phyloP scores from a whole-genome alignment of 1,140 invertebrate genomes.

The Eciton burchellii region DNA sequence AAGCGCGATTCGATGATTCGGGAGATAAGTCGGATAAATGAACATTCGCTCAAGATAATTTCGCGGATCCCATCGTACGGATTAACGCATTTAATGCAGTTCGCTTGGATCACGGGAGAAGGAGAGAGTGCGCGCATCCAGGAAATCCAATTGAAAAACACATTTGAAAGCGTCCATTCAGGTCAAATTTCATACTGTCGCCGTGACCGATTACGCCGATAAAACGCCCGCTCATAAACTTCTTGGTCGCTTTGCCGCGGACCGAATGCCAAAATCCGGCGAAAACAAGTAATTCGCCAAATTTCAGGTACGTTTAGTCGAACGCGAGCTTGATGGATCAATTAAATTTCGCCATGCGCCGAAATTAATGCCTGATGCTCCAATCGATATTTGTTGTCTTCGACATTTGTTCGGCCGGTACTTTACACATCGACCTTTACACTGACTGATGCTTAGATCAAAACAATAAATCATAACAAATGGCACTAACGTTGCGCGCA shows the following conservation, averaged over 20 bases:
- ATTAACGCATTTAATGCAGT: slow-evolving; percentile 17
- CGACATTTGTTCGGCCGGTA: too few species aligned
- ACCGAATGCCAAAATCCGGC: slow-evolving; percentile 24
- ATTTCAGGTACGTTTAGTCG: slow-evolving; percentile 21
- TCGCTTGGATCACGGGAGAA: not conserved
- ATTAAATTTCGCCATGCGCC: not conserved
- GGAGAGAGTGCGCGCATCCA: not conserved
- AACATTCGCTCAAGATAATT: too few species aligned
- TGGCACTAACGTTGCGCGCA: too few species aligned
- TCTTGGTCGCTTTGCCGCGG: not conserved
- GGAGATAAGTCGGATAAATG: too few species aligned
- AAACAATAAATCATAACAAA: slow-evolving; percentile 11
- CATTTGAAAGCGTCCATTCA: slow-evolving; percentile 11
- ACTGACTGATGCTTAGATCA: not conserved
- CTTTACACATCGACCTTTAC: too few species aligned
- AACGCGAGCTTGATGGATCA: not conserved
- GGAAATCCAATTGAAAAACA: slow-evolving; percentile 21
- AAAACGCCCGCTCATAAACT: slow-evolving; percentile 28
- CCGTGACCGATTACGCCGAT: not conserved
- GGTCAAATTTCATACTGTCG: not conserved
- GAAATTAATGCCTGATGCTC: not conserved
- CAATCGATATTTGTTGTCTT: too few species aligned
- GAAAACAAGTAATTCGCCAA: slow-evolving; percentile 39
- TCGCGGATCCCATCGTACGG: too few species aligned
- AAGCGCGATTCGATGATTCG: too few species aligned